A percentile compares a stretch with the other conserved stretches of the same genome.
Conservation (phyloP, 1,140 invertebrate species). For the Dreissena rostriformis region DNA sequence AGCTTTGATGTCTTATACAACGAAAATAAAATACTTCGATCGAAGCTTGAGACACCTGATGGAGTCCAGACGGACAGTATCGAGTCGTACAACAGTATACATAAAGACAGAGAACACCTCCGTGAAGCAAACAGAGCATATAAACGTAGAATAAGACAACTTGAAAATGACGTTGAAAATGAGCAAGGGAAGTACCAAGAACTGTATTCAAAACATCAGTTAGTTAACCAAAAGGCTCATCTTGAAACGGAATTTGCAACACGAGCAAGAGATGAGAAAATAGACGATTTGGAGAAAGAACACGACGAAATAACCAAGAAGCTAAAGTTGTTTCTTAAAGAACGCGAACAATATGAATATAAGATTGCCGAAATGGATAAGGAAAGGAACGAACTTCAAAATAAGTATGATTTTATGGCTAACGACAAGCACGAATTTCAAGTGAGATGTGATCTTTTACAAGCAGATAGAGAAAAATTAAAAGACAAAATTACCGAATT, state of each 20-base stretch:
- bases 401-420: conserved; percentile 46
- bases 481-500: conserved; percentile 37
- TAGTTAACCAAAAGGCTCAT: conserved; percentile 48
- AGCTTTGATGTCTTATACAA: conserved; percentile 49
- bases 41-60: conserved; percentile 45
- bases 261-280: conserved; percentile 45
- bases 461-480: conserved; percentile 50
- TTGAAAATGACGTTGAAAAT: conserved; percentile 35
- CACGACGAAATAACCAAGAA: conserved; percentile 37
- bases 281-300: conserved; percentile 40
- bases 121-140: conserved; percentile 42
- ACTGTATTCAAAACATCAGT: conserved; percentile 31
- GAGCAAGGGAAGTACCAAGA: conserved; percentile 32
- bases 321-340: conserved; percentile 46
- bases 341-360: conserved; percentile 53
- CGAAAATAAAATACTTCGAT: conserved; percentile 49
- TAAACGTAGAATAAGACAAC: conserved; percentile 40
- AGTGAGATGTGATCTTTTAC: conserved; percentile 40
- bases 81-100: conserved; percentile 44
- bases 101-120: conserved; percentile 43
- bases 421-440: conserved; percentile 47
- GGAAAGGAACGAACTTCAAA: conserved; percentile 51
- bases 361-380: conserved; percentile 53
- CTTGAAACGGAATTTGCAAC: conserved; percentile 53
- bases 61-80: conserved; percentile 14